phyloP scores from a whole-genome alignment of 1,140 invertebrate genomes.

The Lycorma delicatula region DNA sequence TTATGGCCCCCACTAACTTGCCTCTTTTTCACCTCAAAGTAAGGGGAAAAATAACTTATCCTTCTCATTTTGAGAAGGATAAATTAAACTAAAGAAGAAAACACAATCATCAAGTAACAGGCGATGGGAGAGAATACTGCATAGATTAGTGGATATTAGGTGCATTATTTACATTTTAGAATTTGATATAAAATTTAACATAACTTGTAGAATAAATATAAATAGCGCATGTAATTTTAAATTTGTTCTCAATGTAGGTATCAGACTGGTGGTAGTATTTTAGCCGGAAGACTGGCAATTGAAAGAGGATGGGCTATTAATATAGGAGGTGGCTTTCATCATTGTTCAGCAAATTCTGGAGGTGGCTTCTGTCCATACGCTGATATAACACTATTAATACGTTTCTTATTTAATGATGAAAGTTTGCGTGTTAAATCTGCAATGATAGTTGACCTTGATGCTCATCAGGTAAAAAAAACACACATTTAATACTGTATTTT shows the following conservation, averaged over 20 bases:
- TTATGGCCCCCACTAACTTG: too few relatives aligned
- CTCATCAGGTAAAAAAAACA: slow-evolving; percentile 58
- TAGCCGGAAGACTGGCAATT: slow-evolving; percentile 69
- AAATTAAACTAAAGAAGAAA: too few relatives aligned
- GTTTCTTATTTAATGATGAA: slow-evolving; percentile 52
- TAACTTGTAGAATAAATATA: background rate
- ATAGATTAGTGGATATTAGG: background rate
- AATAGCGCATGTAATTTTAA: background rate
- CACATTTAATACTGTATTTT: slow-evolving; percentile 3
- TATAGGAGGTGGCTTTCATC: slow-evolving; percentile 83
- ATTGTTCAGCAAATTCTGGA: slow-evolving; percentile 60
- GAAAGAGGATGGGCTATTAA: slow-evolving; percentile 81
- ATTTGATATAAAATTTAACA: background rate
- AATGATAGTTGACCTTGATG: slow-evolving; percentile 85
- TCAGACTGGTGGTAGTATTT: slow-evolving; percentile 73
- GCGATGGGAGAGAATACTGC: too few relatives aligned
- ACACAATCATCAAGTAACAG: too few relatives aligned
- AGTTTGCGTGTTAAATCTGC: slow-evolving; percentile 48
- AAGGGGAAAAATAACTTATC: too few relatives aligned
- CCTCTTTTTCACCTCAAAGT: too few relatives aligned
- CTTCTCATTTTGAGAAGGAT: background rate
- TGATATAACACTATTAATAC: slow-evolving; percentile 70
- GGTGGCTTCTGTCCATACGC: slow-evolving; percentile 86
- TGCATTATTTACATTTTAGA: background rate
- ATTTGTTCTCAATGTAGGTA: slow-evolving; percentile 42